These are phyloP conservation scores for Helobdella robusta DNA, from an alignment of 2,888 invertebrate species.

Conservation along the genomic window DNA sequence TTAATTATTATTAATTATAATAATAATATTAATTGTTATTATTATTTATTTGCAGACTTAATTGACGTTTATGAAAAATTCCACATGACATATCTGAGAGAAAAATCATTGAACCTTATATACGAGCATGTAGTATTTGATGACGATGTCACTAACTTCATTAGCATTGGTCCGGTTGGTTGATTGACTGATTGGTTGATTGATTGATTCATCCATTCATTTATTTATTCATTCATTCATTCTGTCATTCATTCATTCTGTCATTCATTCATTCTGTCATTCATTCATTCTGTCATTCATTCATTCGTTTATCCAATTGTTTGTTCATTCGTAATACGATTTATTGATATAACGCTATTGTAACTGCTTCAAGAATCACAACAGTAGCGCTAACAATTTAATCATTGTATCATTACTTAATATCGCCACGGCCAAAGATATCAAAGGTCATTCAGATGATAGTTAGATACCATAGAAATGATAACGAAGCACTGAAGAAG, in stretches of 20 bases:
- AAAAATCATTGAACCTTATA: slow-evolving; percentile 37
- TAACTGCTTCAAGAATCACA: no score
- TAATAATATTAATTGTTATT: not conserved
- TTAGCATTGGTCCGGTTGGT: slow-evolving; percentile 45
- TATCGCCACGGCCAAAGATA: slow-evolving; percentile 34
- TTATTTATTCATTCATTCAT: no score
- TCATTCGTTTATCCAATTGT: no score
- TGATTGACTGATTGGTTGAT: not conserved
- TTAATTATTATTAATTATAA: not conserved
- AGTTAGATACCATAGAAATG: slow-evolving; percentile 40
- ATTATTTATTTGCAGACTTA: slow-evolving; percentile 33
- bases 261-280: no score
- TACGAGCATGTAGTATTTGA: slow-evolving; percentile 44
- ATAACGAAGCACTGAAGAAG: slow-evolving; percentile 34
- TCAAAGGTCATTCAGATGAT: slow-evolving; percentile 44
- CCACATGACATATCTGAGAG: slow-evolving; percentile 35
- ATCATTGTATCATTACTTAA: no score
- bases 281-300: no score
- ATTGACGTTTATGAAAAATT: slow-evolving; percentile 40
- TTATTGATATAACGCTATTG: no score
- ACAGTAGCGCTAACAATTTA: no score
- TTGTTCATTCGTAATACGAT: no score
- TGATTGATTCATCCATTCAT: no score
- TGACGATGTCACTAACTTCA: slow-evolving; percentile 41
- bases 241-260: no score